Base-by-base conservation (phyloP, 1,140 invertebrate species). In the Bombus polaris region DNA sequence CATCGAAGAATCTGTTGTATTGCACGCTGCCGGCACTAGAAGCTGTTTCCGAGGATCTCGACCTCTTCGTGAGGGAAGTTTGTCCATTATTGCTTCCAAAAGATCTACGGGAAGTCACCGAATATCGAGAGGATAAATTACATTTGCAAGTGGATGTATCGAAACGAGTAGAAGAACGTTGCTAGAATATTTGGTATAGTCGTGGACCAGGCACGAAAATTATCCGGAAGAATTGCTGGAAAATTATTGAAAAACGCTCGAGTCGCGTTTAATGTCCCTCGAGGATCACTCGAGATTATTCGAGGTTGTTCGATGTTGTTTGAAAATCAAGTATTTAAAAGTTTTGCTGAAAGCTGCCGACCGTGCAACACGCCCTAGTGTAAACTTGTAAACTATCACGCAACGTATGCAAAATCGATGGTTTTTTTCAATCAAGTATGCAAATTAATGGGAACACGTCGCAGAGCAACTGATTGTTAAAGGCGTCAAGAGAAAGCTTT, bases 1-100 rank as follows among this genome's bases (percentile, higher is more conserved):
- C 74, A 44, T 8, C 35, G 22, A 87, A 90, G 78, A 90, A 87
- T 70, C 65, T 53, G 65, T 68, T 74, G 47, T 44, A 72, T 47
- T 44, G 37, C 62, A 42, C 71, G 25, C 59, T 66, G 25, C 15
- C 53, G 28, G 5, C 37, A 25, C 4, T 28, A 42, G 39, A 75
- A 39, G 59, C 62, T 68, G 81, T 66, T 75, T 25, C 57, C 22
- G 3, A 75, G 72, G n/a, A 75, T 66, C 57, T 57, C 74, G 22
- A 53, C 47, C 66, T 44, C 82, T 82, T 53, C 57, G 15, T 18
- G 32, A 68, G 22, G 66, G 59, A 73, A 59, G 35, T 72, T 59
- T 80, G 25, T n/a, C 32, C 78, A 35, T n/a, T 35, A 80, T 70
- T 70, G 78, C 78, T 39, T 6, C 42, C 44, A 32, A 9, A 37